Evolutionary conservation across 2,888 invertebrate genomes (phyloP).

Genomic region (Drosophila anomalata): DNA sequence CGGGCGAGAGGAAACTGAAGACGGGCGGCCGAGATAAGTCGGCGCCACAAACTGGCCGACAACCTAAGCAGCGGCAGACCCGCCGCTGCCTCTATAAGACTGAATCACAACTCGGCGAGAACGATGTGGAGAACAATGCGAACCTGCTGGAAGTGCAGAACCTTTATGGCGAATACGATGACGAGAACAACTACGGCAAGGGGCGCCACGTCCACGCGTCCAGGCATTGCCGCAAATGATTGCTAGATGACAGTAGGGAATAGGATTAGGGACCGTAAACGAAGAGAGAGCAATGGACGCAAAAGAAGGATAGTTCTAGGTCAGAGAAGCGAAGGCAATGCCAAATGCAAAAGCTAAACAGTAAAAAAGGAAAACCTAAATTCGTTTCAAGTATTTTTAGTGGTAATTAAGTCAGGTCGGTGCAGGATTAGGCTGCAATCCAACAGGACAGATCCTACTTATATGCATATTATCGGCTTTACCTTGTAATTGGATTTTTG

Average conservation of each 20-base stretch:
- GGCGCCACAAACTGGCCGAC: slow-evolving; percentile 35
- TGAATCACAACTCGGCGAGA: slow-evolving; percentile 65
- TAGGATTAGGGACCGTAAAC: slow-evolving; percentile 17
- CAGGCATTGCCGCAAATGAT: slow-evolving; percentile 78
- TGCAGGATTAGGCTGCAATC: slow-evolving; percentile 12
- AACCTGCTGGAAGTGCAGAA: slow-evolving; percentile 67
- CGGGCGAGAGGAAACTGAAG: slow-evolving; percentile 57
- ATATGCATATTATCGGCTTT: slow-evolving; percentile 5
- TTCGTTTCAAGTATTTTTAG: slow-evolving; percentile 68
- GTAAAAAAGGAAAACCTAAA: slow-evolving; percentile 13
- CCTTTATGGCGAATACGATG: slow-evolving; percentile 69
- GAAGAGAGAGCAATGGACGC: slow-evolving; percentile 16
- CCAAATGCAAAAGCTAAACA: slow-evolving; percentile 1
- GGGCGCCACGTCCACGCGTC: slow-evolving; percentile 67
- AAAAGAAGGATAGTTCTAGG: slow-evolving; percentile 5
- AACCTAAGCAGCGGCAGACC: slow-evolving; percentile 73
- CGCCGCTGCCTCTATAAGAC: slow-evolving; percentile 82
- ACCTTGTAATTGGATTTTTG: slow-evolving; percentile 12
- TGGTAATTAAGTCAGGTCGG: slow-evolving; percentile 39
- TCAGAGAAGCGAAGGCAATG: slow-evolving; percentile 6
- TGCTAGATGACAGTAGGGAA: slow-evolving; percentile 25
- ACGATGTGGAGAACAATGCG: slow-evolving; percentile 75
- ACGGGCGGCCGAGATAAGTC: slow-evolving; percentile 38
- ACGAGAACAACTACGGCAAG: slow-evolving; percentile 67
- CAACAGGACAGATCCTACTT: slow-evolving; percentile 27